These are phyloP conservation scores for Aleiodes alternator DNA, from an alignment of 2,888 invertebrate species.

Conservation along the genomic window DNA sequence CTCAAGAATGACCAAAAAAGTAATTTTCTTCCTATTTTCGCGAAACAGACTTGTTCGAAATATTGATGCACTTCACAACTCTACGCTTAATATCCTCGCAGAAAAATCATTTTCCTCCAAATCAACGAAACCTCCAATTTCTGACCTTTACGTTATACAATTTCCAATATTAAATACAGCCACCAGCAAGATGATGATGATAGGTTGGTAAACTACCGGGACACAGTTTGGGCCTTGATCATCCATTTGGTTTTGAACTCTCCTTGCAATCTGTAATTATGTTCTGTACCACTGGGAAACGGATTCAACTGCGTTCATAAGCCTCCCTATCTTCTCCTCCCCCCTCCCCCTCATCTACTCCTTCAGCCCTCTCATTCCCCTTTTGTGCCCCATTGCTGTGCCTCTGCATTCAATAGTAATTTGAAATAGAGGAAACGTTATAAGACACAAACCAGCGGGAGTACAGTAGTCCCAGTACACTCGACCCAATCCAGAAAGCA, in stretches of 20 bases:
- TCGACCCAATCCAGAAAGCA: conserved; percentile 65
- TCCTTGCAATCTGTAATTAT: conserved; percentile 65
- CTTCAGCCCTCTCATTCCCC: background rate
- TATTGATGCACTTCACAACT: too few relatives aligned
- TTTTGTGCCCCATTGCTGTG: background rate
- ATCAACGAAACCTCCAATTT: too few relatives aligned
- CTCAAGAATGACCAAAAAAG: too few relatives aligned
- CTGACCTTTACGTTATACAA: background rate
- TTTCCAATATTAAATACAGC: background rate
- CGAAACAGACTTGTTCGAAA: too few relatives aligned
- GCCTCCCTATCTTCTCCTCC: background rate
- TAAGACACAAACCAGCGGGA: conserved; percentile 54
- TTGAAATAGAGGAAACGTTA: conserved; percentile 37
- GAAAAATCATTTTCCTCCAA: too few relatives aligned
- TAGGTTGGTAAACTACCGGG: conserved; percentile 61
- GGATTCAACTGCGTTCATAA: conserved; percentile 48
- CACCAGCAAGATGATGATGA: conserved; percentile 58
- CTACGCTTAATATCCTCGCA: too few relatives aligned
- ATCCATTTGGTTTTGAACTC: conserved; percentile 60
- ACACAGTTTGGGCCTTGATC: conserved; percentile 60
- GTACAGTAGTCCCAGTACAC: conserved; percentile 60
- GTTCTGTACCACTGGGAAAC: conserved; percentile 53
- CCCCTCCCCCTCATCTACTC: background rate
- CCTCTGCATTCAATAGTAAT: conserved; percentile 14
- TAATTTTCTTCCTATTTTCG: too few relatives aligned